phyloP scores from a whole-genome alignment of 2,888 invertebrate species.

The Cerceris ruficornis region DNA sequence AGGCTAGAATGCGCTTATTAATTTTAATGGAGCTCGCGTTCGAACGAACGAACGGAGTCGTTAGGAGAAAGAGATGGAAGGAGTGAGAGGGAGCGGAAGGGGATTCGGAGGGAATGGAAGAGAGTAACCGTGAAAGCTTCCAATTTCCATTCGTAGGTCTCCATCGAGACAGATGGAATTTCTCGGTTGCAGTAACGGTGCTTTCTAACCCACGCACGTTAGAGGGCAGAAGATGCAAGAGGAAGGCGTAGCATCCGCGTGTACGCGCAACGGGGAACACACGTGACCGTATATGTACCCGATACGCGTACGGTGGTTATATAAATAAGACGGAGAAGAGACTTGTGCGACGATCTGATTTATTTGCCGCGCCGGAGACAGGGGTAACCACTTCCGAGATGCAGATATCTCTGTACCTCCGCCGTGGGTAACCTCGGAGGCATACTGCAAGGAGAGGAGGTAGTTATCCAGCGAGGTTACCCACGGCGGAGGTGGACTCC shows the following conservation, averaged over 20 bases:
- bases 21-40: constrained; percentile 56
- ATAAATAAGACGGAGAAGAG: constrained; percentile 37
- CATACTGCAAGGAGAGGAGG: constrained; percentile 27
- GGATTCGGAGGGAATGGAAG: neutral
- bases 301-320: constrained; percentile 6
- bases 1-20: constrained; percentile 54
- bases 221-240: constrained; percentile 16
- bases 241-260: constrained; percentile 43
- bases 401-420: constrained; percentile 58
- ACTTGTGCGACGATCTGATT: constrained; percentile 57
- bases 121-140: constrained; percentile 42
- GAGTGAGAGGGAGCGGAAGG: neutral
- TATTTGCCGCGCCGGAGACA: constrained; percentile 41
- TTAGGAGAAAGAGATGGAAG: constrained; percentile 1
- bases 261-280: constrained; percentile 7
- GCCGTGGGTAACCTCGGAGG: constrained; percentile 38
- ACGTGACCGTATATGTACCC: constrained; percentile 10
- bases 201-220: constrained; percentile 57
- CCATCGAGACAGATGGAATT: constrained; percentile 50
- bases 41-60: constrained; percentile 12
- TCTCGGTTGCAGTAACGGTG: constrained; percentile 58
- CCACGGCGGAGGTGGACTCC: constrained; percentile 53
- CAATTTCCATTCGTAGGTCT: constrained; percentile 46
- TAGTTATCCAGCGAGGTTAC: constrained; percentile 55
- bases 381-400: constrained; percentile 56